Evolutionary conservation across 2,113 vertebrate species (phyloP).

Genomic region (Pimephales promelas): DNA sequence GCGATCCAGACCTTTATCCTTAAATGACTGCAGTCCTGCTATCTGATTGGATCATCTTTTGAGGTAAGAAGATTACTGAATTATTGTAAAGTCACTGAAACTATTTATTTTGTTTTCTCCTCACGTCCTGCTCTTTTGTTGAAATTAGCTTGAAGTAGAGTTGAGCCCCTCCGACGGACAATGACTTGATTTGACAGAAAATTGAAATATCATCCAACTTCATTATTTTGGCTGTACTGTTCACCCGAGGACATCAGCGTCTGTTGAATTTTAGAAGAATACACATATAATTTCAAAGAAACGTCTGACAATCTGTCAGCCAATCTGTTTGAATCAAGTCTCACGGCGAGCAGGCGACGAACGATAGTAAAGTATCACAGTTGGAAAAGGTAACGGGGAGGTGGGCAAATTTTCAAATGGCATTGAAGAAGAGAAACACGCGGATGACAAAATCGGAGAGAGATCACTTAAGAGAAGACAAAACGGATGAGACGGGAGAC

Average conservation of each 20-base stretch:
- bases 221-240: constrained; percentile 44
- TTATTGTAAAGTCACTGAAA: not conserved
- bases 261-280: constrained; percentile 23
- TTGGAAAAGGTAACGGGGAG: not conserved
- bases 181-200: constrained; percentile 48
- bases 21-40: constrained; percentile 41
- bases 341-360: not conserved
- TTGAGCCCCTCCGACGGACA: constrained; percentile 39
- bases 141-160: constrained; percentile 41
- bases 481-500: constrained; percentile 6
- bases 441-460: not conserved
- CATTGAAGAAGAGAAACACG: constrained; percentile 24
- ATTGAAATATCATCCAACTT: constrained; percentile 45
- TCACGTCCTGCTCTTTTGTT: constrained; percentile 29
- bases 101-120: constrained; percentile 36
- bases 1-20: constrained; percentile 18
- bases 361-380: constrained; percentile 4
- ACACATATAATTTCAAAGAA: constrained; percentile 39
- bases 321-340: constrained; percentile 43
- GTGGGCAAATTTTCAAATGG: not conserved
- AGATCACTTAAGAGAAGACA: not conserved
- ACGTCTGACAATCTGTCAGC: constrained; percentile 29
- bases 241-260: constrained; percentile 33
- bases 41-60: constrained; percentile 40
- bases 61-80: constrained; percentile 60